Evolutionary conservation across 2,888 invertebrate species (phyloP), one percentile per base, ranked within the genome.

Genomic region (Trypoxylon attenuatum): DNA sequence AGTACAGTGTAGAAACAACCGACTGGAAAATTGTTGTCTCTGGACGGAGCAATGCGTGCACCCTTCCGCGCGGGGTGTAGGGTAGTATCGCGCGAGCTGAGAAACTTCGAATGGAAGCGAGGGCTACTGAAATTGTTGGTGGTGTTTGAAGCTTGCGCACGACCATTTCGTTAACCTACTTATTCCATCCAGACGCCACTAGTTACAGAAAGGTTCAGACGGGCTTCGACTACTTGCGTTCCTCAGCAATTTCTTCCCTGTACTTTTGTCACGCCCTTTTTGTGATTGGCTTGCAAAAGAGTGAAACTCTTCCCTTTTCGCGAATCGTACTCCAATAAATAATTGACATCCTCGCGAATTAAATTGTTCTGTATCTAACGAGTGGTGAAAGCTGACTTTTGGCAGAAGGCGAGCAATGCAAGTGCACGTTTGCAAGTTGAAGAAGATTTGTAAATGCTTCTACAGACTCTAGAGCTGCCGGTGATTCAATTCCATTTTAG

Each of bases 111-210:
- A 72, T 72, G 65, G 68, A 68, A 66, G 70, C 64, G 75, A 76
- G 70, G 63, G 61, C 72, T 70, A 68, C 77, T 63, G 70, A 68
- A 76, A 76, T 76, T 77, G 75, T 55, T 66, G 68, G 70, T 53
- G 72, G 72, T 72, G 77, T 75, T 68, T 76, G 65, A 75, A 72
- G 68, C 72, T 77, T 70, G 72, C 64, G 67, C 70, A 75, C 75
- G 72, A 75, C 75, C 77, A 75, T 76, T 77, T 77, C 75, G 70
- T 76, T 77, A 76, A 75, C 72, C 77, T 77, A 77, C 68, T 76
- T 77, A 76, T 75, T 77, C 75, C 58, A 62, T 62, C 77, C 70
- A 43, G 41, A 50, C 61, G 54, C 50, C 49, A 25, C 56, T 46
- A 29, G 21, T 43, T 18, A 33, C 39, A 41, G 39, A 19, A 39